phyloP scores from a whole-genome alignment of 92 coral and sea anemone genomes.

The Plumapathes pennacea region DNA sequence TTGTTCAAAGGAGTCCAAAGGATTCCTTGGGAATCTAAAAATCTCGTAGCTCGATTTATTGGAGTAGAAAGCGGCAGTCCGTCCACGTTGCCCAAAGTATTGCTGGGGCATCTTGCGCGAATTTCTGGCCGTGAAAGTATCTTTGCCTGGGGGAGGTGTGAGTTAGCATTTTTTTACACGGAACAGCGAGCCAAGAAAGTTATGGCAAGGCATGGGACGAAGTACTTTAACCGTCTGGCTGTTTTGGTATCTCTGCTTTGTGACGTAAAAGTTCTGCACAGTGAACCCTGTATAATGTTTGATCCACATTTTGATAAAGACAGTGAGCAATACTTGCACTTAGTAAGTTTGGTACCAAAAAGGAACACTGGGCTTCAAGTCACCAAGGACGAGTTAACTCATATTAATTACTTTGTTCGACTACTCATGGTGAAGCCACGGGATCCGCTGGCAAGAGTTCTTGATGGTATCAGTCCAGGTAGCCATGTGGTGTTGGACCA shows the following conservation, averaged over 20 bases:
- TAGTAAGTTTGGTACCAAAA: slow-evolving; percentile 83
- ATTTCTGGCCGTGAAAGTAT: slow-evolving; percentile 71
- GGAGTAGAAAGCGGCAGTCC: slow-evolving; percentile 78
- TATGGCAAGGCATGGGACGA: slow-evolving; percentile 82
- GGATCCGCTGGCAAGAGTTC: slow-evolving; percentile 61
- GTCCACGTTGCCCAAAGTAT: slow-evolving; percentile 56
- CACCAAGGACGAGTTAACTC: slow-evolving; percentile 53
- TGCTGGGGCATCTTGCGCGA: slow-evolving; percentile 71
- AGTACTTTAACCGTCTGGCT: slow-evolving; percentile 79
- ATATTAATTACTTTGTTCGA: slow-evolving; percentile 80
- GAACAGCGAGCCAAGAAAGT: slow-evolving; percentile 76
- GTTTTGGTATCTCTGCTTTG: slow-evolving; percentile 79
- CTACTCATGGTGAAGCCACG: slow-evolving; percentile 76
- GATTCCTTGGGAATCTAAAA: slow-evolving; percentile 65
- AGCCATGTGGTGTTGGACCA: slow-evolving; percentile 61
- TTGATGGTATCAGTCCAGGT: slow-evolving; percentile 89
- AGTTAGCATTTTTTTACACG: slow-evolving; percentile 77
- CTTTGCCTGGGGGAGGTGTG: slow-evolving; percentile 85
- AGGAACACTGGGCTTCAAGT: slow-evolving; percentile 42
- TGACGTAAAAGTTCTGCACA: slow-evolving; percentile 65
- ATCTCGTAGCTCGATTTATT: slow-evolving; percentile 76
- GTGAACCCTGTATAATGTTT: slow-evolving; percentile 70
- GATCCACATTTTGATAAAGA: slow-evolving; percentile 68
- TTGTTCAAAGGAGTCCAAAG: slow-evolving; percentile 48
- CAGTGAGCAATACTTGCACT: slow-evolving; percentile 46